Evolutionary conservation across 2,797 vertebrate species (phyloP).

Genomic region (Tarsius wallacei): DNA sequence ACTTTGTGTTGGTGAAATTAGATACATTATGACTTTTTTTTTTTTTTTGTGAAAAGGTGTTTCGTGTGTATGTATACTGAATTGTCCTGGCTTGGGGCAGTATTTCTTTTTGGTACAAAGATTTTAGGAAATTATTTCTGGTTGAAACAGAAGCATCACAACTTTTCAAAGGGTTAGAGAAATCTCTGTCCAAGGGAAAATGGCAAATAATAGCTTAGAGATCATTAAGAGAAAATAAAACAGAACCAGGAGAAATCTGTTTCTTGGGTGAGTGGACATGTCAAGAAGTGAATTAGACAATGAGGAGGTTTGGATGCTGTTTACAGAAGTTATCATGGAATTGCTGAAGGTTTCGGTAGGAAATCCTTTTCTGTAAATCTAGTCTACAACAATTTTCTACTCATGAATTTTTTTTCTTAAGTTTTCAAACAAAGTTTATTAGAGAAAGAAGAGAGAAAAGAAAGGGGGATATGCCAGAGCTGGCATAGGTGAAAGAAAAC

Average conservation of each 20-base stretch:
- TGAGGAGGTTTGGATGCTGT: background rate
- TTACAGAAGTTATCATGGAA: background rate
- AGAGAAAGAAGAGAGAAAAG: too few relatives aligned
- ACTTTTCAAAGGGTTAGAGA: background rate
- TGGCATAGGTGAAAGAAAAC: too few relatives aligned
- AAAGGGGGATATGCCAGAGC: too few relatives aligned
- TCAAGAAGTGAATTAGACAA: background rate
- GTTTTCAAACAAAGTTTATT: too few relatives aligned
- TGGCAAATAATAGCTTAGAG: conserved; percentile 12
- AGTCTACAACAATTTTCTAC: conserved; percentile 20
- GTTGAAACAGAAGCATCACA: conserved; percentile 40
- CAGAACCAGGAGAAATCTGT: background rate
- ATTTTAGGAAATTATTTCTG: conserved; percentile 43
- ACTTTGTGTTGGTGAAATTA: conserved; percentile 30
- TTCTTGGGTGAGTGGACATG: background rate
- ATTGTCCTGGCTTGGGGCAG: background rate
- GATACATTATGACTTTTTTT: background rate
- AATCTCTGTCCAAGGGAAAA: conserved; percentile 27
- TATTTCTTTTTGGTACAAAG: conserved; percentile 47
- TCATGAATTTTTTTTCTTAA: background rate
- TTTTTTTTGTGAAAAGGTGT: background rate
- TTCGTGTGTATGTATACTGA: conserved; percentile 13
- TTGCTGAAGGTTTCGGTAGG: background rate
- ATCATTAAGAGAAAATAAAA: conserved; percentile 17
- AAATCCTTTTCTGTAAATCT: conserved; percentile 27